Conservation (phyloP, 2,797 vertebrate genomes). For the Sebastes variabilis region DNA sequence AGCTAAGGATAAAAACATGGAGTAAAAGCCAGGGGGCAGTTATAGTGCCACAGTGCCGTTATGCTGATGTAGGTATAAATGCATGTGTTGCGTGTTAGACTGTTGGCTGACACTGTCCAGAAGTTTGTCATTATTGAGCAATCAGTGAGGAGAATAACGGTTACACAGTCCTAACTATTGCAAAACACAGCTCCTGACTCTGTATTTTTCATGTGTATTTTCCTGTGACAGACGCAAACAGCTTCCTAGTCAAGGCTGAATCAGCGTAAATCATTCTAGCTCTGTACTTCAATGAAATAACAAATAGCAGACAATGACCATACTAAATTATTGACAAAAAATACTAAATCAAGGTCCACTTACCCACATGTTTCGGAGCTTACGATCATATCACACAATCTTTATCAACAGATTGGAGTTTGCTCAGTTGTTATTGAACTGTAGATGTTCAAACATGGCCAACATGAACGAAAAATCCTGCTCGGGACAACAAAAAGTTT, state of each 20-base stretch:
- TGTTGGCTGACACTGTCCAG: neutral
- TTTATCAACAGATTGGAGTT: neutral
- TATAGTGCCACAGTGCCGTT: neutral
- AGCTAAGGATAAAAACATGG: neutral
- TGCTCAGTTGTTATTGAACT: neutral
- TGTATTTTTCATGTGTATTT: neutral
- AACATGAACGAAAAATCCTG: neutral
- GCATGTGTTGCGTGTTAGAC: neutral
- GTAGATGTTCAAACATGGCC: neutral
- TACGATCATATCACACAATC: neutral
- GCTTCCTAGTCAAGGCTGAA: neutral
- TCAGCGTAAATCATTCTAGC: neutral
- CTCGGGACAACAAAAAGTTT: neutral
- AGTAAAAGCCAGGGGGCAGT: neutral
- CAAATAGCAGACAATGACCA: neutral
- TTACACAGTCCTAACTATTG: slow-evolving; percentile 16
- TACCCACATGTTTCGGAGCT: neutral
- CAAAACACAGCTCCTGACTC: slow-evolving; percentile 20
- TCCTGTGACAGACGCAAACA: neutral
- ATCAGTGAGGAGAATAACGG: neutral
- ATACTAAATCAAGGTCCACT: neutral
- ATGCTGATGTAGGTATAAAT: neutral
- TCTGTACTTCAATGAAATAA: neutral
- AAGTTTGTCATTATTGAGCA: slow-evolving; percentile 13
- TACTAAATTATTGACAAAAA: neutral